Base-by-base conservation (phyloP, 2,113 vertebrate species). In the Neogale vison region DNA sequence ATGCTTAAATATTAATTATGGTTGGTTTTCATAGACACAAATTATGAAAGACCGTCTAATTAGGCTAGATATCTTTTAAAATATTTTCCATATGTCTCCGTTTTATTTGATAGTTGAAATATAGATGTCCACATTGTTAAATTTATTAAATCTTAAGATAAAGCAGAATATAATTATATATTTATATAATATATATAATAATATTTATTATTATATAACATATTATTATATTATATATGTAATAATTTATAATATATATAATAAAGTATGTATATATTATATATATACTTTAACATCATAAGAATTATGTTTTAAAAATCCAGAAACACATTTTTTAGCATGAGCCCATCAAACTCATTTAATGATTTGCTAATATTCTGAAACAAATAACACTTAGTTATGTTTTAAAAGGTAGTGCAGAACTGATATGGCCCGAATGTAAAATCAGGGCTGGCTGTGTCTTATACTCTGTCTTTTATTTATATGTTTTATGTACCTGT, bases 311-410 rank as follows among this genome's bases (percentile, higher is more conserved):
- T 21, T 59, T 91, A 91, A 85, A 69, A 34, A 86, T 52, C 71
- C 93, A 59, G 96, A 93, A 93, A 50, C n/a, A 94, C 39, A 67
- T 95, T 89, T 91, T 83, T 72, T 76, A 89, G 63, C 7, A 42
- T 67, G 67, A 96, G 59, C 21, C 69, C 4, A 71, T 77, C 72
- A 74, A 55, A 89, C 42, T 82, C 85, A 89, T 82, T 72, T 90
- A 88, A 86, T 93, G 67, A 91, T 80, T 90, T 96, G 6, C 59
- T 91, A 42, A 77, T 93, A 82, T 84, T 82, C 55, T 85, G 72
- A 94, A 61, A 50, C 31, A 93, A 83, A 86, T 47, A 90, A 26
- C 83, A 31, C 50, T 80, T 97, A 77, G 23, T 95, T 91, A 91
- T 59, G 57, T 24, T 88, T 67, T 12, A 47, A 91, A 93, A 42